Percentiles rank a stretch among this genome's conserved stretches.
Conservation (phyloP, 2,113 vertebrate species). For the Pygathrix nemaeus region DNA sequence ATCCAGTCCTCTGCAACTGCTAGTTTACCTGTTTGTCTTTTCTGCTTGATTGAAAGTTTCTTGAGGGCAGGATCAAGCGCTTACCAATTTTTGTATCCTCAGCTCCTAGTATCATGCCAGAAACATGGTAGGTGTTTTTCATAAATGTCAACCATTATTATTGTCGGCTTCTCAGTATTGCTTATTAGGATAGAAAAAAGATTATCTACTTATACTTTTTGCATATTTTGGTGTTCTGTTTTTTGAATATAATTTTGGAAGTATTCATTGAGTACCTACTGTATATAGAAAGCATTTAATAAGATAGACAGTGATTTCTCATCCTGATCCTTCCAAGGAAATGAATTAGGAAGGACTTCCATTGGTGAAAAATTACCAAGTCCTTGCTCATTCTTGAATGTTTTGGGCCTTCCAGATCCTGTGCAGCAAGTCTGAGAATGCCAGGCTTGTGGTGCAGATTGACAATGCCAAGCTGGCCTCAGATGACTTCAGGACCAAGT, state of each 20-base stretch:
- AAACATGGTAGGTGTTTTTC: not conserved
- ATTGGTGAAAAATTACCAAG: not conserved
- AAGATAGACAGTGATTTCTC: not conserved
- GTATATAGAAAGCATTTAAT: not conserved
- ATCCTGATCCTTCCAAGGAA: not conserved
- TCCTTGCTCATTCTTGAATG: not conserved
- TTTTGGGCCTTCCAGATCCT: constrained; percentile 84
- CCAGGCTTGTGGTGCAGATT: constrained; percentile 85
- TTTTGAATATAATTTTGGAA: not conserved
- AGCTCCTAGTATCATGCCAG: not conserved
- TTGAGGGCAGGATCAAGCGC: not conserved
- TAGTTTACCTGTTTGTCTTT: not conserved
- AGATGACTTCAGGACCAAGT: constrained; percentile 90
- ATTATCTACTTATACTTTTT: not conserved
- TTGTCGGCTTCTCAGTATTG: not conserved
- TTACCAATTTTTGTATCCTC: not conserved
- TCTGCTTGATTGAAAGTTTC: not conserved
- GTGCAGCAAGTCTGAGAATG: constrained; percentile 83
- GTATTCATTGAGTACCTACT: not conserved
- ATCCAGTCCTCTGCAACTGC: too few species aligned
- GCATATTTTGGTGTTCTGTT: not conserved
- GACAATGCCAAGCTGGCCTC: constrained; percentile 88
- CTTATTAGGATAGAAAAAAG: not conserved
- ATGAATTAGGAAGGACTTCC: not conserved
- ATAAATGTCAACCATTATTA: not conserved